Percentiles rank a stretch among this genome's conserved stretches.
Conservation (phyloP, 1,140 invertebrate genomes). For the Zeugodacus cucurbitae region DNA sequence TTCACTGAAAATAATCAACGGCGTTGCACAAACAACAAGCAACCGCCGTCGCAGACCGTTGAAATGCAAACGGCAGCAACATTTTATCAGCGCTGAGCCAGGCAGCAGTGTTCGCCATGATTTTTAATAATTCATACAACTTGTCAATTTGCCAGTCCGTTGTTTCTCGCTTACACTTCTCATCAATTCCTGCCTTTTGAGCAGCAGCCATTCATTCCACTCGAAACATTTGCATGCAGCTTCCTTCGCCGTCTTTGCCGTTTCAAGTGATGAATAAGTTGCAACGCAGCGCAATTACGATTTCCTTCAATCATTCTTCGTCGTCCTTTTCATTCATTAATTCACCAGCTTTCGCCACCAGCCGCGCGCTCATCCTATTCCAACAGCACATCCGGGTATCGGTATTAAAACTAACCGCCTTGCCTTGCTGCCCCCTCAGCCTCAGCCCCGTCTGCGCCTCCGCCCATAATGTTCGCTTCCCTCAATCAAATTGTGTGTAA, state of each 20-base stretch:
- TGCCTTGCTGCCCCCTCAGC: background rate
- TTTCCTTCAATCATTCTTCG: background rate
- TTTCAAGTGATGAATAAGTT: background rate
- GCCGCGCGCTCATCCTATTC: background rate
- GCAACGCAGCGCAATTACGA: conserved; percentile 7
- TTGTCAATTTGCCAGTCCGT: conserved; percentile 16
- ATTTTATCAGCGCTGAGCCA: conserved; percentile 9
- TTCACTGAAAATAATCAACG: background rate
- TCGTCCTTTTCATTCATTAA: conserved; percentile 13
- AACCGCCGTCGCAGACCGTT: background rate
- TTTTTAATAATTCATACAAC: conserved; percentile 33
- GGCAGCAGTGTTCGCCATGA: background rate
- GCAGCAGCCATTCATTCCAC: conserved; percentile 2
- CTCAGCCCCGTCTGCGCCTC: background rate
- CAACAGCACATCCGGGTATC: background rate
- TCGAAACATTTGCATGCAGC: background rate
- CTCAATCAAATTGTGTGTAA: conserved; percentile 33
- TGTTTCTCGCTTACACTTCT: conserved; percentile 19
- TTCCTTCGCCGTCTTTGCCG: background rate
- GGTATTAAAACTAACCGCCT: background rate
- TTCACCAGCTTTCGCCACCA: background rate
- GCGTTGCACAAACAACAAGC: background rate
- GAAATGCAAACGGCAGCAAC: background rate
- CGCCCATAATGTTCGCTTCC: background rate
- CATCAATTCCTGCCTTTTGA: conserved; percentile 12